Percentiles rank a stretch among this genome's conserved stretches.
These are phyloP conservation scores for Ailurus styani DNA, from an alignment of 2,113 vertebrate species.

Conservation along the genomic window DNA sequence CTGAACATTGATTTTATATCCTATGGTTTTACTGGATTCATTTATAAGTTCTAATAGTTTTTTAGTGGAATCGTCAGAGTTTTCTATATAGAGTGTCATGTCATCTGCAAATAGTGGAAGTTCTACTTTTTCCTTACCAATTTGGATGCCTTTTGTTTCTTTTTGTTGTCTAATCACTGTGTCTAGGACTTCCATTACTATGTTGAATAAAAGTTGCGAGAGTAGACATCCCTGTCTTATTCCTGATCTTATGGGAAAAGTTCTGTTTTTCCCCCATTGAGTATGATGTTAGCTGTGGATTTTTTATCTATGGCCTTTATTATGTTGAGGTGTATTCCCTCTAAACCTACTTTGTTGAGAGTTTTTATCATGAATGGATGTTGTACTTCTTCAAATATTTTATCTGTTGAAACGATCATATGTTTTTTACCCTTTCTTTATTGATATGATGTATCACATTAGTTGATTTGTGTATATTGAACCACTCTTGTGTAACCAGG, in stretches of 20 bases:
- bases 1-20: not conserved
- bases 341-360: not conserved
- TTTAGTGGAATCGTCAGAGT: not conserved
- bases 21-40: not conserved
- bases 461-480: not conserved
- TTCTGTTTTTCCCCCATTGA: not conserved
- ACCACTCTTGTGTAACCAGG: not conserved
- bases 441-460: not conserved
- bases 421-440: not conserved
- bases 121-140: not conserved
- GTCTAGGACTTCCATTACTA: not conserved
- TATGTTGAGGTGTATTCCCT: not conserved
- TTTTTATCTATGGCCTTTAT: not conserved
- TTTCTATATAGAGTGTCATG: not conserved
- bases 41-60: not conserved
- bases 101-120: not conserved
- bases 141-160: not conserved
- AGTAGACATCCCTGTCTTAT: not conserved
- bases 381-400: not conserved
- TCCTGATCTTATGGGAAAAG: not conserved
- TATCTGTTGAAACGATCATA: not conserved
- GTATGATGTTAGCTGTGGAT: not conserved
- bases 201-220: not conserved
- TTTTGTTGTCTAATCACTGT: not conserved
- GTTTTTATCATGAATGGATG: not conserved